phyloP scores from a whole-genome alignment of 2,888 invertebrate species.

The Apamea anceps region DNA sequence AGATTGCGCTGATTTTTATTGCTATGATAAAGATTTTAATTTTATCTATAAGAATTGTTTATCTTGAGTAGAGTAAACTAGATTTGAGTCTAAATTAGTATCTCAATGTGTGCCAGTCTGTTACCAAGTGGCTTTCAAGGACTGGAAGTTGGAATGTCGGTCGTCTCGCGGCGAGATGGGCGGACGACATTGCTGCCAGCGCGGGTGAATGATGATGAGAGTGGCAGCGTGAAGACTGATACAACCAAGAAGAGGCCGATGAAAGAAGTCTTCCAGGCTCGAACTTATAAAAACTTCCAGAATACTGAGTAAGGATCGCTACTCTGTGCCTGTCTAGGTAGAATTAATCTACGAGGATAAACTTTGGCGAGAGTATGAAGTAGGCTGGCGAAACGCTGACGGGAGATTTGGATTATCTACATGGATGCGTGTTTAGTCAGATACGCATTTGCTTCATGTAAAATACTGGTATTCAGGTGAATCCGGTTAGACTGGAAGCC shows the following conservation, averaged over 20 bases:
- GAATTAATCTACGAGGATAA: neutral
- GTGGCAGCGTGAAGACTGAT: neutral
- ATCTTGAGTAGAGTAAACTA: neutral
- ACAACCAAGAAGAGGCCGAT: neutral
- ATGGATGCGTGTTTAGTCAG: too few relatives aligned
- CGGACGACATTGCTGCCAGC: neutral
- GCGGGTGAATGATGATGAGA: neutral
- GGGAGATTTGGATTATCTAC: too few relatives aligned
- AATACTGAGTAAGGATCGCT: neutral
- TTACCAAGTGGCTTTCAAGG: neutral
- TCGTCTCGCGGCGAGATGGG: neutral
- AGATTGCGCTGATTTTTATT: constrained; percentile 40
- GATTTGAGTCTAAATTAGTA: constrained; percentile 5
- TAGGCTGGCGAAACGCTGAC: neutral
- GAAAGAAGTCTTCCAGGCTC: too few relatives aligned
- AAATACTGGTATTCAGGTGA: too few relatives aligned
- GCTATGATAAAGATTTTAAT: constrained; percentile 20
- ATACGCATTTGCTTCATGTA: too few relatives aligned
- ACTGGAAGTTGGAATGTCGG: neutral
- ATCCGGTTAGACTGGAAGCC: too few relatives aligned
- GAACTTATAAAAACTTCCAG: neutral
- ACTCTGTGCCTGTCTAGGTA: neutral
- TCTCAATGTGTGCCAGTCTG: neutral
- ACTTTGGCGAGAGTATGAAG: neutral
- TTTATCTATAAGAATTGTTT: constrained; percentile 25